Evolutionary conservation across 2,797 vertebrate species (phyloP).

Genomic region (Myotis planiceps): DNA sequence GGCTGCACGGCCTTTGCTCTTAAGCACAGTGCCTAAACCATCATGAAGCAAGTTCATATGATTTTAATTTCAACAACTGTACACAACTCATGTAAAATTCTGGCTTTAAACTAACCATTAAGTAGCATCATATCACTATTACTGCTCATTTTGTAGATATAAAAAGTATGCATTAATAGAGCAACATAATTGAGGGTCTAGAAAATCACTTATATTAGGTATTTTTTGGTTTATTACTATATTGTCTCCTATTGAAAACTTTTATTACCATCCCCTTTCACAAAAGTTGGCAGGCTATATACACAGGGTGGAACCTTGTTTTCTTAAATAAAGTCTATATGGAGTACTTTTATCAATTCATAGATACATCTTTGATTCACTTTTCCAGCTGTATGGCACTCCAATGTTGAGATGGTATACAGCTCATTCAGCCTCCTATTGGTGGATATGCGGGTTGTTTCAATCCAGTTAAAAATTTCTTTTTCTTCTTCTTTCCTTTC

Average conservation of each 20-base stretch:
- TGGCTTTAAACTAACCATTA: neutral
- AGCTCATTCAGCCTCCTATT: neutral
- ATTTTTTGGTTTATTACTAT: neutral
- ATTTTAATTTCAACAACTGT: neutral
- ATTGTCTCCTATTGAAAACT: neutral
- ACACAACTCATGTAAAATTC: neutral
- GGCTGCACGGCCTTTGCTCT: neutral
- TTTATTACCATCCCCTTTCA: neutral
- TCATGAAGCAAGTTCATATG: neutral
- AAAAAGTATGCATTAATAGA: neutral
- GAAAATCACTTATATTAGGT: neutral
- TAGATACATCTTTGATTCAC: neutral
- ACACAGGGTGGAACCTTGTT: neutral
- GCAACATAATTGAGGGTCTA: neutral
- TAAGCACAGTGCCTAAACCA: neutral
- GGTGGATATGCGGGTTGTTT: neutral
- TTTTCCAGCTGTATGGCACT: neutral
- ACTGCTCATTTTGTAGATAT: neutral
- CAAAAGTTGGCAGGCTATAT: neutral
- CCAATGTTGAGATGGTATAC: neutral
- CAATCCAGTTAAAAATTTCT: neutral
- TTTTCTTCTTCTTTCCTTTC: neutral
- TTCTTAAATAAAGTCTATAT: neutral
- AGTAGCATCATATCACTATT: neutral
- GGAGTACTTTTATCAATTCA: neutral